Conservation (phyloP, 2,888 invertebrate genomes). For the Machimus rusticus region DNA sequence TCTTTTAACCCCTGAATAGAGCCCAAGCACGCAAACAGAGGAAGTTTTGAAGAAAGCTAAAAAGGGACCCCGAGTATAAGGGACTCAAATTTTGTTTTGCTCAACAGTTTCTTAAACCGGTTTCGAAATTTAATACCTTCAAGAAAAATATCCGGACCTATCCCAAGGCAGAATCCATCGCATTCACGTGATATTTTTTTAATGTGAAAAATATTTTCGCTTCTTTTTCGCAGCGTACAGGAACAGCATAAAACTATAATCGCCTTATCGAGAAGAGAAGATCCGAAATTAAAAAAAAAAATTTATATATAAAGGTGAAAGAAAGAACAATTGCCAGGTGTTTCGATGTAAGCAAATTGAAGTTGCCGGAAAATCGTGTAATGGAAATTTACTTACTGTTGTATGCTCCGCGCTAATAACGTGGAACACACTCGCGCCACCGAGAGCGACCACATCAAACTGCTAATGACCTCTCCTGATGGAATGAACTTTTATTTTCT, state of each 20-base stretch:
- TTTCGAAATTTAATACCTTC: constrained; percentile 53
- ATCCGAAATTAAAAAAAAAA: constrained; percentile 24
- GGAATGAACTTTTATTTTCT: neutral
- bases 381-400: constrained; percentile 17
- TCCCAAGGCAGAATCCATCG: constrained; percentile 35
- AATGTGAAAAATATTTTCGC: constrained; percentile 27
- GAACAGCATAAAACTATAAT: constrained; percentile 18
- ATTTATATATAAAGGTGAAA: constrained; percentile 1
- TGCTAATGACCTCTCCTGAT: constrained; percentile 6
- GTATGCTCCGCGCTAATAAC: neutral
- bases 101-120: constrained; percentile 45
- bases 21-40: constrained; percentile 28
- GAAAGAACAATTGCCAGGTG: constrained; percentile 37
- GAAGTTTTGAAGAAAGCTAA: constrained; percentile 31
- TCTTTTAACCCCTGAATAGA: constrained; percentile 37
- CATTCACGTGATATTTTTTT: constrained; percentile 35
- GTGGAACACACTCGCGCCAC: neutral
- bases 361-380: constrained; percentile 29
- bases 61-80: constrained; percentile 34
- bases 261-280: constrained; percentile 29
- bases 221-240: neutral
- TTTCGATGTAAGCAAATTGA: constrained; percentile 31
- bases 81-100: constrained; percentile 50
- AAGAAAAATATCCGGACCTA: constrained; percentile 39
- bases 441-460: neutral